phyloP scores from a whole-genome alignment of 2,888 invertebrate species.

The Macroteleia sp. region DNA sequence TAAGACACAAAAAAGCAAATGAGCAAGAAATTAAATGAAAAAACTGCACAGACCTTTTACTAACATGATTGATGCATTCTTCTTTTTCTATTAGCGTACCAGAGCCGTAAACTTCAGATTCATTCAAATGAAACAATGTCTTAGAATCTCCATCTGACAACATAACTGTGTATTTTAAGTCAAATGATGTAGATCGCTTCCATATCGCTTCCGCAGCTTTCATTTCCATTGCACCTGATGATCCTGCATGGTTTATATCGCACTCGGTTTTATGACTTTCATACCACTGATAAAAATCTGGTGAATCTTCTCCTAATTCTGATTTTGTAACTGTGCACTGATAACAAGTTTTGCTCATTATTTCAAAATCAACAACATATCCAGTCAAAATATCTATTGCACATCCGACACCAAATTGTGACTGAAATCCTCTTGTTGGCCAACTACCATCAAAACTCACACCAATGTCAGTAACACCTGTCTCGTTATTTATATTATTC shows the following conservation, averaged over 20 bases:
- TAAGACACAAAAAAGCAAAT: too few relatives aligned
- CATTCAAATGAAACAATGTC: slow-evolving; percentile 5
- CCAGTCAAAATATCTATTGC: slow-evolving; percentile 10
- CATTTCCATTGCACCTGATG: slow-evolving; percentile 14
- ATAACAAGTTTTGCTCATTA: slow-evolving; percentile 5
- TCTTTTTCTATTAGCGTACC: slow-evolving; percentile 10
- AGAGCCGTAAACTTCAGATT: slow-evolving; percentile 8
- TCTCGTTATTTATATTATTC: too few relatives aligned
- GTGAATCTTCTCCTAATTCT: slow-evolving; percentile 13
- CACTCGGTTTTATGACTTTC: background rate
- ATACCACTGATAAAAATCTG: slow-evolving; percentile 2
- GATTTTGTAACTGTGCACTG: background rate
- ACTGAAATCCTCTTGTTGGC: background rate
- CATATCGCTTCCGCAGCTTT: slow-evolving; percentile 10
- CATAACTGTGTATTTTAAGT: background rate
- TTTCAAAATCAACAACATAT: slow-evolving; percentile 4
- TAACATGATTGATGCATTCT: slow-evolving; percentile 3
- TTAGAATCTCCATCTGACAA: slow-evolving; percentile 23
- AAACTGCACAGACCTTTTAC: too few relatives aligned
- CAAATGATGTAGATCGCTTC: background rate
- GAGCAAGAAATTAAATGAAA: too few relatives aligned
- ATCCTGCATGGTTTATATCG: slow-evolving; percentile 2
- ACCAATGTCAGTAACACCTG: slow-evolving; percentile 1
- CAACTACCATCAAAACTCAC: slow-evolving; percentile 9
- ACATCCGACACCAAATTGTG: background rate